phyloP scores from a whole-genome alignment of 2,888 invertebrate genomes.

The Rhogogaster chlorosoma region DNA sequence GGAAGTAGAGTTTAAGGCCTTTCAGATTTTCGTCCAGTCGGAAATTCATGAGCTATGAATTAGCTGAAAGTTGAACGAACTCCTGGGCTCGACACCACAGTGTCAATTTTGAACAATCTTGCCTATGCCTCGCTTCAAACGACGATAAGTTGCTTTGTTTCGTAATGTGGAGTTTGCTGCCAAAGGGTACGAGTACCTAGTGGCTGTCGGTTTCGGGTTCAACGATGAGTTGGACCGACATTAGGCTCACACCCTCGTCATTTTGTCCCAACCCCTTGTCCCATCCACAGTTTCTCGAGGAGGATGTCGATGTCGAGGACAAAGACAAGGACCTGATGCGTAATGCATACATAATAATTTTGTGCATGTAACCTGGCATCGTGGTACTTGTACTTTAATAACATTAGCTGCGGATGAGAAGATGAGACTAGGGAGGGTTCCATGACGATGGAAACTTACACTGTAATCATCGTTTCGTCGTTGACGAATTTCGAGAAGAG shows the following conservation, averaged over 20 bases:
- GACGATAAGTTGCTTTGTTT: constrained; percentile 4
- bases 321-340: constrained; percentile 21
- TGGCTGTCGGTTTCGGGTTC: background rate
- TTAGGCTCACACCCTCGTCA: constrained; percentile 48
- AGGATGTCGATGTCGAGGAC: constrained; percentile 20
- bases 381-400: constrained; percentile 29
- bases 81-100: background rate
- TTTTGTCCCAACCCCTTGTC: constrained; percentile 33
- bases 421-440: constrained; percentile 22
- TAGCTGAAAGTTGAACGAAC: constrained; percentile 4
- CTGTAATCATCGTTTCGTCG: constrained; percentile 12
- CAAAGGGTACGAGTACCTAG: background rate
- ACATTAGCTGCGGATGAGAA: constrained; percentile 11
- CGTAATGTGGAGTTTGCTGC: background rate
- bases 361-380: background rate
- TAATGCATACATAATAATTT: constrained; percentile 29
- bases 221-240: constrained; percentile 44
- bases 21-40: background rate
- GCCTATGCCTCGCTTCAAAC: background rate
- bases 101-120: constrained; percentile 1
- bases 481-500: constrained; percentile 1
- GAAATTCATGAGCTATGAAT: background rate
- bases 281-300: constrained; percentile 1
- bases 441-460: background rate
- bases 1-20: background rate